Percentiles rank a stretch among this genome's conserved stretches.
phyloP scores from a whole-genome alignment of 2,113 vertebrate species.

The Arvicanthis niloticus region DNA sequence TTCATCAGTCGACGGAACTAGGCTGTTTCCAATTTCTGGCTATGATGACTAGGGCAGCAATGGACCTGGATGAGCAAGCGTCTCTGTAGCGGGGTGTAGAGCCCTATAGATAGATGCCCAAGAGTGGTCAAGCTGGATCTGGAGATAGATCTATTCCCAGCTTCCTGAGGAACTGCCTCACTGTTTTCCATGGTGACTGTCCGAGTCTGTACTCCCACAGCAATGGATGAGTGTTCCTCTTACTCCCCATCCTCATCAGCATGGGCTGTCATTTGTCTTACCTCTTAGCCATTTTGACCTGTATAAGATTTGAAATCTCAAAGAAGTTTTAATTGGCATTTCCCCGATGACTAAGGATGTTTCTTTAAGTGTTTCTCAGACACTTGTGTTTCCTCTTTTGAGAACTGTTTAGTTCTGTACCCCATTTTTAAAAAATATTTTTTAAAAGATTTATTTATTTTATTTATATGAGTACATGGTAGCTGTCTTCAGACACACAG shows the following conservation, averaged over 20 bases:
- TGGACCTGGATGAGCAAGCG: neutral
- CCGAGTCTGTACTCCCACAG: neutral
- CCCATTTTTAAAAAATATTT: neutral
- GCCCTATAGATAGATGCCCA: neutral
- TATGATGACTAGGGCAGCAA: neutral
- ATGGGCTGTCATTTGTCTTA: neutral
- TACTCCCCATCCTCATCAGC: neutral
- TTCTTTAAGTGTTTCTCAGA: neutral
- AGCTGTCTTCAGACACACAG: too few species aligned
- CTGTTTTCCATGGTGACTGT: neutral
- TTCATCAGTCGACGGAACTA: neutral
- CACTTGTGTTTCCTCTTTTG: neutral
- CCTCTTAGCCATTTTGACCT: neutral
- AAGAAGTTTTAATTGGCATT: neutral
- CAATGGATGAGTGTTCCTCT: neutral
- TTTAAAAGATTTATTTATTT: too few species aligned
- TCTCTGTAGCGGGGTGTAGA: neutral
- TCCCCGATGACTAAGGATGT: neutral
- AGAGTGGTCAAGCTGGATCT: neutral
- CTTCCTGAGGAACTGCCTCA: neutral
- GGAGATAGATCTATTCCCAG: neutral
- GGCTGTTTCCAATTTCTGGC: neutral
- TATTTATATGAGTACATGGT: too few species aligned
- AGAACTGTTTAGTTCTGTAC: neutral
- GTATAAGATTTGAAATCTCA: neutral